Evolutionary conservation across 2,113 vertebrate species (phyloP).

Genomic region (Cyphomyrus discorhynchus): DNA sequence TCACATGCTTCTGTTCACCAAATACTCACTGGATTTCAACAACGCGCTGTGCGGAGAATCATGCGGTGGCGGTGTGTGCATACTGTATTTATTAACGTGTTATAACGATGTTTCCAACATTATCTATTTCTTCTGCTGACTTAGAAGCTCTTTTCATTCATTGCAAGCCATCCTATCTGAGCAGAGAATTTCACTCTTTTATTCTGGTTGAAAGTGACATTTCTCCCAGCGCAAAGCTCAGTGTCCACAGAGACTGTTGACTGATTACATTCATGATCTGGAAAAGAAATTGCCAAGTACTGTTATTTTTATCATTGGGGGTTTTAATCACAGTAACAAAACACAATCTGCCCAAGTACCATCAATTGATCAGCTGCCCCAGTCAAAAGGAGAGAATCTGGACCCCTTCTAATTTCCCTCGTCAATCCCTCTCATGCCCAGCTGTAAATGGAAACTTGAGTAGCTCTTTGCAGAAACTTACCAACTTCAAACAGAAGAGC

Average conservation of each 20-base stretch:
- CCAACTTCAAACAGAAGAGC: background rate
- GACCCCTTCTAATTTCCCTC: background rate
- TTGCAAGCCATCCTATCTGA: background rate
- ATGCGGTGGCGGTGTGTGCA: background rate
- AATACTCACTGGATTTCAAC: background rate
- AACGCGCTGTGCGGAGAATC: background rate
- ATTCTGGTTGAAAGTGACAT: background rate
- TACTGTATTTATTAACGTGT: background rate
- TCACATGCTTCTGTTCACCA: background rate
- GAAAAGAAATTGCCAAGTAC: background rate
- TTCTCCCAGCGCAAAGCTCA: background rate
- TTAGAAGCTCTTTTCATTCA: background rate
- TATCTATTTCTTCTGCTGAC: background rate
- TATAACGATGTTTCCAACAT: background rate
- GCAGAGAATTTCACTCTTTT: background rate
- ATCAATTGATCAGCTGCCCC: background rate
- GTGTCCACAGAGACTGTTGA: background rate
- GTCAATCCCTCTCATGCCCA: background rate
- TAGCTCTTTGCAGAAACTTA: background rate
- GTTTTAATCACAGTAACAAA: background rate
- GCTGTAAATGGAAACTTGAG: background rate
- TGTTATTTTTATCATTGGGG: background rate
- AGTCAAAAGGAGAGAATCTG: background rate
- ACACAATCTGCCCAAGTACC: background rate
- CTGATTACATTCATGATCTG: background rate